These are phyloP conservation scores for Lepidochitona cinerea DNA, from an alignment of 2,888 invertebrate genomes.

Conservation along the genomic window DNA sequence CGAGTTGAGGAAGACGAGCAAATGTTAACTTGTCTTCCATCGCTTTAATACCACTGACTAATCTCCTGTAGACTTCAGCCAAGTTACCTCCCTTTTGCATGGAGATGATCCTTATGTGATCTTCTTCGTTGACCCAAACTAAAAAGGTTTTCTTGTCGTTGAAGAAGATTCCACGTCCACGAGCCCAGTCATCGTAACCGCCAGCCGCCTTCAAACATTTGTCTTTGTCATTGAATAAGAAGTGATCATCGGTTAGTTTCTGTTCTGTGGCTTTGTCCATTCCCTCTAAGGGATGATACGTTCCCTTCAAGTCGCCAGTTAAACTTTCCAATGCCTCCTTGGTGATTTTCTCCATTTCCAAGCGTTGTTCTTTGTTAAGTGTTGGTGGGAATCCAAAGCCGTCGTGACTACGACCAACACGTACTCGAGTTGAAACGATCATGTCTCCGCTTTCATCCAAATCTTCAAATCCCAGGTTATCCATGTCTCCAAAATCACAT, in stretches of 20 bases:
- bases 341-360: neutral
- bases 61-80: neutral
- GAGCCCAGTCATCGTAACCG: neutral
- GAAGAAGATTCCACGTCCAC: conserved; percentile 89
- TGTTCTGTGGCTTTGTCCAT: conserved; percentile 23
- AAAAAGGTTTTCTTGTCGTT: conserved; percentile 85
- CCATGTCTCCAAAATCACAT: conserved; percentile 87
- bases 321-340: neutral
- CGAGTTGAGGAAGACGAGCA: conserved; percentile 74
- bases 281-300: neutral
- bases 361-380: conserved; percentile 75
- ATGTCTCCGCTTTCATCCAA: conserved; percentile 29
- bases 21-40: neutral
- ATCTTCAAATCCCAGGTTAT: conserved; percentile 79
- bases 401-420: conserved; percentile 35
- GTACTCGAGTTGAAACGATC: conserved; percentile 32
- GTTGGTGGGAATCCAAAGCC: conserved; percentile 75
- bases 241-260: conserved; percentile 41
- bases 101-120: conserved; percentile 75
- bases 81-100: conserved; percentile 66
- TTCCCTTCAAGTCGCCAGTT: neutral
- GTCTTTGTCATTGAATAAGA: conserved; percentile 28
- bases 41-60: neutral
- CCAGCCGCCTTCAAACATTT: conserved; percentile 75
- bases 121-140: conserved; percentile 92